Evolutionary conservation across 2,888 invertebrate genomes (phyloP).

Genomic region (Orchestes rusci): DNA sequence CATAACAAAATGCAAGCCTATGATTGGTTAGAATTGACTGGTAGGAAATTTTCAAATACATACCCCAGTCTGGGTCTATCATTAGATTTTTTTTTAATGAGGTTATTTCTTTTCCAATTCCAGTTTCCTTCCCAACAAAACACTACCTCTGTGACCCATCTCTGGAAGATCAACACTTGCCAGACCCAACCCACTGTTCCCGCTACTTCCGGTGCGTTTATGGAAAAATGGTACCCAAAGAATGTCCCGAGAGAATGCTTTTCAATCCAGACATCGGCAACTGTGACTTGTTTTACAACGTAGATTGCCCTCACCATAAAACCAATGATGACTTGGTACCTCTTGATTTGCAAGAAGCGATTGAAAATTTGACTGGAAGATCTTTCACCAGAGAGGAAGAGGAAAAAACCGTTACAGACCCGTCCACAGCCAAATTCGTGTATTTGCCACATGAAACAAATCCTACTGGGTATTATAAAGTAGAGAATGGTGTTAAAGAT

Average conservation of each 20-base stretch:
- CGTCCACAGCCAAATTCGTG: slow-evolving; percentile 13
- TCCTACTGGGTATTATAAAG: slow-evolving; percentile 29
- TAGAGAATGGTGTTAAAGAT: slow-evolving; percentile 27
- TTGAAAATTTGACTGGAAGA: slow-evolving; percentile 6
- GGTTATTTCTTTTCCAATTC: too few relatives aligned
- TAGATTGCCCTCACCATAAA: slow-evolving; percentile 14
- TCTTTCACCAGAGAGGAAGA: slow-evolving; percentile 1
- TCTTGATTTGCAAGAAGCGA: slow-evolving; percentile 11
- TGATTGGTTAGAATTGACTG: too few relatives aligned
- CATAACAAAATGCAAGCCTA: too few relatives aligned
- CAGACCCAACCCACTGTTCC: slow-evolving; percentile 30
- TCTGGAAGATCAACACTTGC: slow-evolving; percentile 25
- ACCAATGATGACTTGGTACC: background rate
- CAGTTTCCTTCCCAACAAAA: background rate
- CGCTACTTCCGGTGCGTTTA: slow-evolving; percentile 31
- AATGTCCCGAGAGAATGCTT: slow-evolving; percentile 30
- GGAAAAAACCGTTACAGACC: background rate
- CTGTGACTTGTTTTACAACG: slow-evolving; percentile 31
- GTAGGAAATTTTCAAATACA: too few relatives aligned
- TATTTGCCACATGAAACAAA: slow-evolving; percentile 29
- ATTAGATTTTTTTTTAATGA: too few relatives aligned
- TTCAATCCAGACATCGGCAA: slow-evolving; percentile 28
- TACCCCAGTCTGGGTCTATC: too few relatives aligned
- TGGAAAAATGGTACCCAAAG: slow-evolving; percentile 27
- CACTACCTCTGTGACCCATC: slow-evolving; percentile 1